Percentiles rank a stretch among this genome's conserved stretches.
phyloP scores from a whole-genome alignment of 2,113 vertebrate species.

The Chaetorhynchus papuensis region DNA sequence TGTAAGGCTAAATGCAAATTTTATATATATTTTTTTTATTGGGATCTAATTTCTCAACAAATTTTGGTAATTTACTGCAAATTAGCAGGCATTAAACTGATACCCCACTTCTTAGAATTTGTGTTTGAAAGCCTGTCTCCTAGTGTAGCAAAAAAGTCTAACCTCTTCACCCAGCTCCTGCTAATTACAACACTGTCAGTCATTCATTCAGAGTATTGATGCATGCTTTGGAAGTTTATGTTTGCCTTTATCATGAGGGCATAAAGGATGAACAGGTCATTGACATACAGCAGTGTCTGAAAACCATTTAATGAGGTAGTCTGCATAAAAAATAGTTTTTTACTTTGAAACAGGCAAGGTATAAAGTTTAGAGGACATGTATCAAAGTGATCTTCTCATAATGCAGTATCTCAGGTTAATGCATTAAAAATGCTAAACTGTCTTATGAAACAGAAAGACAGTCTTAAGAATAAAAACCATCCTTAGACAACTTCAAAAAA shows the following conservation, averaged over 20 bases:
- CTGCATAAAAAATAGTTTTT: neutral
- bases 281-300: neutral
- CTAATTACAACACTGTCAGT: neutral
- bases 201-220: neutral
- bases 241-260: neutral
- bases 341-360: neutral
- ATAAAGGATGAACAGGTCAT: neutral
- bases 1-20: neutral
- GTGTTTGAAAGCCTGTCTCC: neutral
- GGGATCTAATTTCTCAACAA: neutral
- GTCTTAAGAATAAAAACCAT: neutral
- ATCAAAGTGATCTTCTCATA: neutral
- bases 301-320: slow-evolving; percentile 22
- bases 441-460: neutral
- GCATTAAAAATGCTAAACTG: neutral
- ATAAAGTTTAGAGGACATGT: neutral
- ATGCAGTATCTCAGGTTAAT: neutral
- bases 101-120: neutral
- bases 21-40: neutral
- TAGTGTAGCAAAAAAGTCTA: neutral
- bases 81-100: neutral
- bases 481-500: neutral
- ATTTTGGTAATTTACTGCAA: neutral
- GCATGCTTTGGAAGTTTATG: neutral
- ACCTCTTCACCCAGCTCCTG: neutral